Evolutionary conservation across 2,797 vertebrate genomes (phyloP).

Genomic region (Centroberyx gerrardi): DNA sequence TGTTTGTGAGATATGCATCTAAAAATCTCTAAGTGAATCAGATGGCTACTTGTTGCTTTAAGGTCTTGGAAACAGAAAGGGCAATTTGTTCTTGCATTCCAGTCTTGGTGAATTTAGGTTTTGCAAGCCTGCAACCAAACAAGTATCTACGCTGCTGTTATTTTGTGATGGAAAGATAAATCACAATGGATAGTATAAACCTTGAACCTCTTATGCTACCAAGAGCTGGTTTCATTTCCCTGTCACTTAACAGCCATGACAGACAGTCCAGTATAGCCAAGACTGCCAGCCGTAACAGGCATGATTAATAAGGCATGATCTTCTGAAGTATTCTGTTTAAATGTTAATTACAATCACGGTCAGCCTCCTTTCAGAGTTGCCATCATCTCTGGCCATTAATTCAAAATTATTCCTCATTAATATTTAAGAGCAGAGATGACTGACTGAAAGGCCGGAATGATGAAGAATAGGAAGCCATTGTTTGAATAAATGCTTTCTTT

Average conservation of each 20-base stretch:
- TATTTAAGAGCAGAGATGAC: slow-evolving; percentile 61
- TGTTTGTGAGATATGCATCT: not conserved
- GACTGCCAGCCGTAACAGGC: slow-evolving; percentile 40
- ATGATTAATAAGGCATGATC: slow-evolving; percentile 61
- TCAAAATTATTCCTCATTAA: slow-evolving; percentile 70
- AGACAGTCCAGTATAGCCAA: slow-evolving; percentile 29
- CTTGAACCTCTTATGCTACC: not conserved
- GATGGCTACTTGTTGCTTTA: slow-evolving; percentile 10
- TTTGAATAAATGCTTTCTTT: slow-evolving; percentile 42
- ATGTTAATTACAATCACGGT: slow-evolving; percentile 70
- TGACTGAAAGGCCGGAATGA: slow-evolving; percentile 43
- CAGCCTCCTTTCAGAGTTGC: slow-evolving; percentile 63
- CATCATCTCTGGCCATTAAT: slow-evolving; percentile 61
- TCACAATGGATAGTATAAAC: slow-evolving; percentile 17
- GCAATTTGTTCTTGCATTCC: not conserved
- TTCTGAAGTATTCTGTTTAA: slow-evolving; percentile 58
- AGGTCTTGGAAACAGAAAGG: slow-evolving; percentile 8
- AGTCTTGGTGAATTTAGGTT: not conserved
- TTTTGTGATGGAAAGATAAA: not conserved
- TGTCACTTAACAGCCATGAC: slow-evolving; percentile 42
- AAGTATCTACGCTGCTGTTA: not conserved
- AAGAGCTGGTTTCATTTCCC: slow-evolving; percentile 15
- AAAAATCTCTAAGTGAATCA: not conserved
- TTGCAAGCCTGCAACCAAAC: not conserved
- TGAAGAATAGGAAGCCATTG: slow-evolving; percentile 28